These are phyloP conservation scores for Nephrotoma appendiculata DNA, from an alignment of 2,888 invertebrate species.

Conservation along the genomic window DNA sequence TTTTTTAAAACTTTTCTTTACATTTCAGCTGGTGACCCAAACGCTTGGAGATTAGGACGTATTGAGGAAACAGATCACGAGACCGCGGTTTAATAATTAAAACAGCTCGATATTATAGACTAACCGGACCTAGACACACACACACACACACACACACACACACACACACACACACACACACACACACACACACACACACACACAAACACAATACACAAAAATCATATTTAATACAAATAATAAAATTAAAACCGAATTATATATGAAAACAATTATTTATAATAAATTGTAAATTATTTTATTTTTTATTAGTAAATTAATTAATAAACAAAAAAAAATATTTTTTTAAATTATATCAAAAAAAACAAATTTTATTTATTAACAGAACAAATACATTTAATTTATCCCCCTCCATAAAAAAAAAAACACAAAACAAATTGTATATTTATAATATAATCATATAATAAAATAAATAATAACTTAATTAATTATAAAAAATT, in stretches of 20 bases:
- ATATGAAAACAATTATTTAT: background rate
- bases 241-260: background rate
- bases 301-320: background rate
- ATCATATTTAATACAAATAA: background rate
- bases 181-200: background rate
- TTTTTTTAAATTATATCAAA: background rate
- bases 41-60: slow-evolving; percentile 65
- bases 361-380: background rate
- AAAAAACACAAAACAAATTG: background rate
- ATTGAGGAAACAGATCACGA: slow-evolving; percentile 72
- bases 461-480: background rate
- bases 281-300: background rate
- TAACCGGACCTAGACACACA: background rate
- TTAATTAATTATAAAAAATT: background rate
- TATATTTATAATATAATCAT: background rate
- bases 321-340: background rate
- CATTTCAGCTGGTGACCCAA: slow-evolving; percentile 49
- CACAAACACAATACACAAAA: background rate
- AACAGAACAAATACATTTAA: background rate
- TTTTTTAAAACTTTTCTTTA: slow-evolving; percentile 2
- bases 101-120: background rate
- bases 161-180: background rate
- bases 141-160: background rate
- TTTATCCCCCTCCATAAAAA: background rate
- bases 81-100: slow-evolving; percentile 51